Conservation (phyloP, 2,888 invertebrate species). For the Melikaiella ostensackeni region DNA sequence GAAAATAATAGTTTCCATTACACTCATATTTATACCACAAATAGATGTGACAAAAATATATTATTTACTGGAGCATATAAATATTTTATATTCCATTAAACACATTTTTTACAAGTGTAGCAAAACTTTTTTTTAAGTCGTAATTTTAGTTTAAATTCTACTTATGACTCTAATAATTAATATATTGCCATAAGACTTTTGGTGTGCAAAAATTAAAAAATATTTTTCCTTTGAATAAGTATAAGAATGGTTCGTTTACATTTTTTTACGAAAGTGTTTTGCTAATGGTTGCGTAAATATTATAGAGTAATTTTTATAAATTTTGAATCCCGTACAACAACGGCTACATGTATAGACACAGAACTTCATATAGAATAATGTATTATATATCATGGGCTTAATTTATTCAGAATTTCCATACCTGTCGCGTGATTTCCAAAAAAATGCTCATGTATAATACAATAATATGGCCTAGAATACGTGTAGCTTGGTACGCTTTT, state of each 20-base stretch:
- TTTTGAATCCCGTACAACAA: not conserved
- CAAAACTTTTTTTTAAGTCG: too few relatives aligned
- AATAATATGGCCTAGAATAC: too few relatives aligned
- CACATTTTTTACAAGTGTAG: not conserved
- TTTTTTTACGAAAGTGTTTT: not conserved
- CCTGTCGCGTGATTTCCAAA: too few relatives aligned
- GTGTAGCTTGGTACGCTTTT: too few relatives aligned
- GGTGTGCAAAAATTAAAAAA: not conserved
- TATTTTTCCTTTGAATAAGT: not conserved
- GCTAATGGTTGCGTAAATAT: not conserved
- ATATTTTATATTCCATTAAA: not conserved
- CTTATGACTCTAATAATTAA: not conserved
- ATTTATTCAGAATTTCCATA: too few relatives aligned
- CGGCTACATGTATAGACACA: not conserved
- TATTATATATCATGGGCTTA: too few relatives aligned
- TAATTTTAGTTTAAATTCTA: not conserved
- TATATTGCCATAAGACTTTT: not conserved
- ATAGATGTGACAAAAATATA: not conserved
- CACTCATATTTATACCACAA: not conserved
- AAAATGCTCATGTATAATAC: too few relatives aligned
- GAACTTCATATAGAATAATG: not conserved
- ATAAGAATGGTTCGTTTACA: not conserved
- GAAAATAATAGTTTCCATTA: not conserved
- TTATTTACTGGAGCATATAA: not conserved
- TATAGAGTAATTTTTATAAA: slow-evolving; percentile 20